Base-by-base conservation (phyloP, 64 coral and sea anemone species). In the Stichodactyla helianthus region DNA sequence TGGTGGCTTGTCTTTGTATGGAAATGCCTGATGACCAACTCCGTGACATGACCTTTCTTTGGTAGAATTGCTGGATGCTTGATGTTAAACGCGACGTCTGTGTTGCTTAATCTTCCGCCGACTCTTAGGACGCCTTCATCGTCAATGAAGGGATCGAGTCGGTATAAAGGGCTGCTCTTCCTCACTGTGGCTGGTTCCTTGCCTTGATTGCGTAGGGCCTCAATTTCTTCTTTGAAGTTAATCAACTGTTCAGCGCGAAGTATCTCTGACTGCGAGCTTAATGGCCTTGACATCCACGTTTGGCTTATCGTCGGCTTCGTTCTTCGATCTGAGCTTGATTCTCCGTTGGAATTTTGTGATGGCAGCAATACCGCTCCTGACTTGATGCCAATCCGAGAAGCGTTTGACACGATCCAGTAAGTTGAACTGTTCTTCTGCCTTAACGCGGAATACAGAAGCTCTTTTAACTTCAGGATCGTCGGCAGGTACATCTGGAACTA, bases 81-180 rank as follows among this genome's bases (percentile, higher is more conserved):
- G 23, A 77, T 25, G 5, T 77, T 27, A 28, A 50, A 50, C 23
- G 71, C 23, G 2, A 77, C 4, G 12, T 77, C 71, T 5, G 7
- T 28, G 13, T 77, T 77, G 71, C 23, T 28, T 28, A 77, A 50
- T 27, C 71, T 5, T 7, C 71, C 71, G 7, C 71, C 71, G 7
- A 77, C 71, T 77, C 35, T 77, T 50, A 77, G 23, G 4, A 77
- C 35, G 35, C 71, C 71, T 6, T 77, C 23, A 4, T 7, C 12
- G 71, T 77, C 71, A 9, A 77, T 28, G 71, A 77, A 77, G 71
- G 71, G 71, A 77, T 77, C 71, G 35, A 77, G 71, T 25, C 71
- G 71, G 20, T 28, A 77, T 10, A 77, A 10, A 6, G 71, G 35
- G 71, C 71, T 77, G 7, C 7, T 77, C 71, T 77, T 77, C 71